phyloP scores from a whole-genome alignment of 2,113 vertebrate species.

The Callorhinus ursinus region DNA sequence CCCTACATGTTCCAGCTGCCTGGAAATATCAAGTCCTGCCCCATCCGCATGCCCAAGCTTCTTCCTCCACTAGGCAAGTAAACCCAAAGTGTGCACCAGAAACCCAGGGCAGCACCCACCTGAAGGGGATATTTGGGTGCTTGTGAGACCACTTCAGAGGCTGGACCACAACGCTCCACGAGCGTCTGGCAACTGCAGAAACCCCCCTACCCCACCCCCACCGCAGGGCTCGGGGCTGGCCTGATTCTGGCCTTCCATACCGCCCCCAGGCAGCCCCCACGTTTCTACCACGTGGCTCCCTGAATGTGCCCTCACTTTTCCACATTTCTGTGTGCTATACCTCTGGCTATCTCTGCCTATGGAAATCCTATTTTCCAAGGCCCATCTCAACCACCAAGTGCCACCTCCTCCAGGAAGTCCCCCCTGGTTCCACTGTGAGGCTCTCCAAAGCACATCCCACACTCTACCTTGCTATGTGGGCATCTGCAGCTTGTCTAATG shows the following conservation, averaged over 20 bases:
- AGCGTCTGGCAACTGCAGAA: background rate
- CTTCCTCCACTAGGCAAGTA: background rate
- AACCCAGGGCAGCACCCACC: background rate
- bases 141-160: background rate
- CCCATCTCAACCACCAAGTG: background rate
- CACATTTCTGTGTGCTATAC: background rate
- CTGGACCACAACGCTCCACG: background rate
- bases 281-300: background rate
- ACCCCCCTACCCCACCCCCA: background rate
- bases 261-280: background rate
- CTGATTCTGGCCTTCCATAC: background rate
- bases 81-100: background rate
- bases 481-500: background rate
- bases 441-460: background rate
- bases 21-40: background rate
- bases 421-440: background rate
- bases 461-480: background rate
- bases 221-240: background rate
- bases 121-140: background rate
- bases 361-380: background rate
- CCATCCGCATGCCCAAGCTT: background rate
- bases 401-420: background rate
- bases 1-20: background rate
- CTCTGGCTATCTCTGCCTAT: background rate
- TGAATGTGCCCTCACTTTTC: background rate